Base-by-base conservation (phyloP, 2,888 invertebrate genomes). In the Drosophila mayaguana region DNA sequence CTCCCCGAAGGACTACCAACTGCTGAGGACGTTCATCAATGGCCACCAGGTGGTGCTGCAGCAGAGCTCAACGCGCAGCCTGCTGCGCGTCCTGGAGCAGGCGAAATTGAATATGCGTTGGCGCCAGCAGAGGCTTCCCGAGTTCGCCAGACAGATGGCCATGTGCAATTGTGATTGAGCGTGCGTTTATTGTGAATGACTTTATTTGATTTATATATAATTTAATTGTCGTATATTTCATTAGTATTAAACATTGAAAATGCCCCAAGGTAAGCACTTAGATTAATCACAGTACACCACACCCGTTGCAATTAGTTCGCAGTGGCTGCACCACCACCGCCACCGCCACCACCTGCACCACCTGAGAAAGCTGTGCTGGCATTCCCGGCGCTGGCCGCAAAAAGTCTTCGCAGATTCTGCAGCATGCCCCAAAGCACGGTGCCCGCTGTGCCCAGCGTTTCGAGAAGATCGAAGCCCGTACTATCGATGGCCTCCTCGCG, bases 71-170 rank as follows among this genome's bases (percentile, higher is more conserved):
- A 94, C 94, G 61, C 93, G 96, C 63, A 94, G 95, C 0, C 94
- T 96, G 11, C 93, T 95, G 16, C 96, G 96, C 87, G 95, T 96
- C 3, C 91, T 96, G 28, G 97, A 97, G 92, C 94, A 94, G 22
- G 95, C 96, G 0, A 93, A 94, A 56, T 94, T 96, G 63, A 97
- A 97, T 93, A 94, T 96, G 12, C 94, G 94, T 83, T 97, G 97
- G 97, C 94, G 95, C 88, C 88, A 93, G 9, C 92, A 92, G 22
- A 94, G 95, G 86, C 93, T 93, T 61, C 34, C 62, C 2, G 42
- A 51, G 5, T 71, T 80, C n/a, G 28, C 18, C 12, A 16, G 38
- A 2, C 45, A 38, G 22, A 14, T 78, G 0, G 8, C 25, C 8
- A 32, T 48, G 12, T 60, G 8, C 25, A 63, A 45, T 28, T 68